A percentile compares a stretch with the other conserved stretches of the same genome.
Conservation (phyloP, 2,113 vertebrate genomes). For the Paedocypris sp. region DNA sequence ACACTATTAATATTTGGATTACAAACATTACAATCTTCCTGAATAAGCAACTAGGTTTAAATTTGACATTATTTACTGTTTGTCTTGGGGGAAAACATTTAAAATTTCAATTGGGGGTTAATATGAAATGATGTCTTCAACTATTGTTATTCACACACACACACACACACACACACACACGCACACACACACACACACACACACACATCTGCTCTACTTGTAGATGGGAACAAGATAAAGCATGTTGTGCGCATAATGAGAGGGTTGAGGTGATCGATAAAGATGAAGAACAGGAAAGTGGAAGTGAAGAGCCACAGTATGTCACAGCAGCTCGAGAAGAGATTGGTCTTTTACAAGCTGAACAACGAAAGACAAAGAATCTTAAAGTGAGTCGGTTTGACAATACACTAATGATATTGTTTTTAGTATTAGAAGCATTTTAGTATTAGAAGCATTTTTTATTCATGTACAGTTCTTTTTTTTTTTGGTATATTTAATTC, state of each 20-base stretch:
- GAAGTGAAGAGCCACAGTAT: constrained; percentile 67
- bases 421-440: neutral
- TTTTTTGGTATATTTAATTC: neutral
- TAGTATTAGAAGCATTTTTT: too few relatives aligned
- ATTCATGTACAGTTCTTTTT: too few relatives aligned
- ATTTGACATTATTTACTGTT: too few relatives aligned
- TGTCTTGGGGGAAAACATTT: too few relatives aligned
- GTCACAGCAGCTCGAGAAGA: constrained; percentile 67
- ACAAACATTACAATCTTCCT: too few relatives aligned
- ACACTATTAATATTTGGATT: too few relatives aligned
- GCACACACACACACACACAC: too few relatives aligned
- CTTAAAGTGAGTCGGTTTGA: constrained; percentile 63
- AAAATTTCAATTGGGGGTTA: too few relatives aligned
- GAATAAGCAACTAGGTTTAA: too few relatives aligned
- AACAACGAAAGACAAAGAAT: constrained; percentile 68
- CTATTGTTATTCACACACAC: too few relatives aligned
- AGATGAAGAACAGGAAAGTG: constrained; percentile 76
- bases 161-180: too few relatives aligned
- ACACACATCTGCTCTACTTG: neutral
- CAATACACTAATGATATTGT: neutral
- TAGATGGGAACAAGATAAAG: constrained; percentile 78
- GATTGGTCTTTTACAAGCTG: constrained; percentile 59
- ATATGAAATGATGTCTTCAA: too few relatives aligned
- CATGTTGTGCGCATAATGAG: constrained; percentile 22
- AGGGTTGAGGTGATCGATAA: constrained; percentile 60